Evolutionary conservation across 2,888 invertebrate genomes (phyloP).

Genomic region (Mesorhabditis belari): DNA sequence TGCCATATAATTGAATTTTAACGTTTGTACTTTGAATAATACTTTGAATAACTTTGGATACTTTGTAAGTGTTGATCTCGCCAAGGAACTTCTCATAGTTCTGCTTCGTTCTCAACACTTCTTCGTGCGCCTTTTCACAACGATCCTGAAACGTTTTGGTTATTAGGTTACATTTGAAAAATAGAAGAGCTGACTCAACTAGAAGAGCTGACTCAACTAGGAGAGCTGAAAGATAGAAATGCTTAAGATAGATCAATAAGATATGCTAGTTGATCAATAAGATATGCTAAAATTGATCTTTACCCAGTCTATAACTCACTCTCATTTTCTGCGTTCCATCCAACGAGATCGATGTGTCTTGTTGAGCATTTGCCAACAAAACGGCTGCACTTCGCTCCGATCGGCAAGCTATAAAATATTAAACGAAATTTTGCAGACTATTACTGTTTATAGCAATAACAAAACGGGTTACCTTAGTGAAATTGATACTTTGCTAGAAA

Average conservation of each 20-base stretch:
- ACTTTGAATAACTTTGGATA: not conserved
- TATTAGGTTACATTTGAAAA: no score
- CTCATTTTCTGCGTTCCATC: conserved; percentile 25
- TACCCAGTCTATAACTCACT: conserved; percentile 11
- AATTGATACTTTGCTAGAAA: no score
- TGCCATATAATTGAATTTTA: not conserved
- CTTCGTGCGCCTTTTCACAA: conserved; percentile 39
- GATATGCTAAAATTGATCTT: no score
- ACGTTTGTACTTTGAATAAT: not conserved
- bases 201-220: no score
- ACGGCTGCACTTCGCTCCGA: conserved; percentile 63
- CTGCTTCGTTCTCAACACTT: conserved; percentile 75
- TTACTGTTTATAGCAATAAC: no score
- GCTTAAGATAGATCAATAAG: no score
- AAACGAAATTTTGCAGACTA: no score
- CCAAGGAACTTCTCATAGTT: conserved; percentile 99
- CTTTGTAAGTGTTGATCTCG: conserved; percentile 69
- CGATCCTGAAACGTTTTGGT: conserved; percentile 37
- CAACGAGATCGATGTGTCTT: conserved; percentile 35
- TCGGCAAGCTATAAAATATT: conserved; percentile 67
- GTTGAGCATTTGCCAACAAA: conserved; percentile 23
- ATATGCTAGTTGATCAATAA: no score
- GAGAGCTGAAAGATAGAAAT: no score
- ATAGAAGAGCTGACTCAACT: no score
- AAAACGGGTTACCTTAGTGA: no score